These are phyloP conservation scores for Oreortyx pictus DNA, from an alignment of 2,797 vertebrate genomes.

Conservation along the genomic window DNA sequence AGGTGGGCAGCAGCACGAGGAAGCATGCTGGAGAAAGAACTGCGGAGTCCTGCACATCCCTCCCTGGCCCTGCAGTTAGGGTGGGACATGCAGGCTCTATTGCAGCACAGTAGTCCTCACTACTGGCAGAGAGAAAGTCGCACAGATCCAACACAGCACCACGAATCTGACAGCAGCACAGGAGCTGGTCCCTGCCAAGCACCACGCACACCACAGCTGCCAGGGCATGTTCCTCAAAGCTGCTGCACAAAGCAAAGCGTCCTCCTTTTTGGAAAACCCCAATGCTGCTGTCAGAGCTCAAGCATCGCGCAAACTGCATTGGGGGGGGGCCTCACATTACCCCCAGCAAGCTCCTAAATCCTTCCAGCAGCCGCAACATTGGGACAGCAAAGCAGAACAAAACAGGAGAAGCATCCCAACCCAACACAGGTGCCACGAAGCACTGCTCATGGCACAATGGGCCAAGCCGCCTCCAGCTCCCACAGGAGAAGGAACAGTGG, in stretches of 20 bases:
- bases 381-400: rapidly evolving
- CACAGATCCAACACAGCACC: background rate
- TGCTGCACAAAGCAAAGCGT: background rate
- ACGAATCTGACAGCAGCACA: too few species aligned
- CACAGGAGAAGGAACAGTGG: background rate
- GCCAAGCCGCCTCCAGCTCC: background rate
- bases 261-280: background rate
- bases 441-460: background rate
- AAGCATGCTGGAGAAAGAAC: background rate
- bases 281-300: background rate
- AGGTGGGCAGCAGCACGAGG: rapidly evolving
- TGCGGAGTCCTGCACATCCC: background rate
- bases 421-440: rapidly evolving
- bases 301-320: background rate
- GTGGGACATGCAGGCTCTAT: background rate
- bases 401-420: background rate
- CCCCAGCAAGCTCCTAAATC: too few species aligned
- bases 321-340: background rate
- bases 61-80: rapidly evolving
- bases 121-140: background rate
- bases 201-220: background rate
- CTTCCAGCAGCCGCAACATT: too few species aligned
- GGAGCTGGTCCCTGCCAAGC: background rate
- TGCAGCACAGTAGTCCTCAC: background rate
- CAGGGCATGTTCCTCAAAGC: background rate